Percentiles rank a stretch among this genome's conserved stretches.
Conservation (phyloP, 2,797 vertebrate genomes). For the Anisognathus igniventris region DNA sequence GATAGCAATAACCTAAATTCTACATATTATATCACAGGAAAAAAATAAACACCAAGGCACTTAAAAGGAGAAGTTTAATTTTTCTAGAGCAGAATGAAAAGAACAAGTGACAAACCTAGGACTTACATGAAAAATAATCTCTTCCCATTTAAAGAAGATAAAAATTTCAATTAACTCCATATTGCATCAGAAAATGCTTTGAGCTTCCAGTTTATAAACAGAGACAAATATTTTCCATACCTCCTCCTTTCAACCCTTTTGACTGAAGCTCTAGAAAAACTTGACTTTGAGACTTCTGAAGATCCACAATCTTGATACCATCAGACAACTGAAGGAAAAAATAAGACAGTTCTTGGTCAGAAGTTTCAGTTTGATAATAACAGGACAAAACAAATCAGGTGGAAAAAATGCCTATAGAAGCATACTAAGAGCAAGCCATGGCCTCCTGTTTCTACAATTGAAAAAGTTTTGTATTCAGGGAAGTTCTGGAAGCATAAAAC, state of each 20-base stretch:
- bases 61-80: neutral
- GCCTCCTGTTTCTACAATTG: neutral
- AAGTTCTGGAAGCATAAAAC: neutral
- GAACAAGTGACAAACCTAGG: neutral
- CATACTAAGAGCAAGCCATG: neutral
- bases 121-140: neutral
- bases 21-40: neutral
- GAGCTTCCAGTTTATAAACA: neutral
- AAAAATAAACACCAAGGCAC: neutral
- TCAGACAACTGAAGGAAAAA: conserved; percentile 81
- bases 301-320: conserved; percentile 75
- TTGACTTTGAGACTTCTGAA: conserved; percentile 79
- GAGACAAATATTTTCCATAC: conserved; percentile 68
- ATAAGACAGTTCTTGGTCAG: neutral
- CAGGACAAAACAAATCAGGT: neutral
- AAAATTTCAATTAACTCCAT: neutral
- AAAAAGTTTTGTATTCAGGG: neutral
- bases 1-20: neutral
- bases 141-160: neutral
- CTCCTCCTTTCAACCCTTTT: conserved; percentile 92
- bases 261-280: conserved; percentile 87
- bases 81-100: neutral
- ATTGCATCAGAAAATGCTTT: neutral
- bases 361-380: neutral
- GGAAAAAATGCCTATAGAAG: neutral